Evolutionary conservation across 2,797 vertebrate genomes (phyloP).

Genomic region (Thamnophis elegans): DNA sequence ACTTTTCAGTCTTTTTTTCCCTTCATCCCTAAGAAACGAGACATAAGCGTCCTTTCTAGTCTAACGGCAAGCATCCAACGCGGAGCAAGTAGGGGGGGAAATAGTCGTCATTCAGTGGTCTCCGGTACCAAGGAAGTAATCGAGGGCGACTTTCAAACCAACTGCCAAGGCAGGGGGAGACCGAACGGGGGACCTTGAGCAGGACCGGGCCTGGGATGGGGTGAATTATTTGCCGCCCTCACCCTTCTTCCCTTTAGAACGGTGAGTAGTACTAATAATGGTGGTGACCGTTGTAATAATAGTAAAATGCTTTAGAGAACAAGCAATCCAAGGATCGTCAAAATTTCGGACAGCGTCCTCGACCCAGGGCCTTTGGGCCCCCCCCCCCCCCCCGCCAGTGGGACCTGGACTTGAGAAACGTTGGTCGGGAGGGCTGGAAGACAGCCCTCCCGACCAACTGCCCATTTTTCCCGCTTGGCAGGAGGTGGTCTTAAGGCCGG

Average conservation of each 20-base stretch:
- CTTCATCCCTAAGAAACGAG: background rate
- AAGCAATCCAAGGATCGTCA: background rate
- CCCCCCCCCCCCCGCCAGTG: no score
- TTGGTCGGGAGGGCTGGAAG: background rate
- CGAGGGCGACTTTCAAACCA: background rate
- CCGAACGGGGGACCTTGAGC: background rate
- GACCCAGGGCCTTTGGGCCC: background rate
- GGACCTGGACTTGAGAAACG: background rate
- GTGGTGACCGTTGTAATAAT: background rate
- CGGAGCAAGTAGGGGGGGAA: background rate
- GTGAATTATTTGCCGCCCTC: background rate
- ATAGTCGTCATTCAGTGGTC: background rate
- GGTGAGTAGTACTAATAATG: background rate
- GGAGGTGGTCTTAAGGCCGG: background rate
- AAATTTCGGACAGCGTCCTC: background rate
- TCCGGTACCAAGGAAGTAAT: background rate
- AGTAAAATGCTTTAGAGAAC: background rate
- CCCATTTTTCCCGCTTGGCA: background rate
- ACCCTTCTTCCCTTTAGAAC: background rate
- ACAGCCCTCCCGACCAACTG: no score
- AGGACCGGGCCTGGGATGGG: background rate
- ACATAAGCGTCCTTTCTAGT: background rate
- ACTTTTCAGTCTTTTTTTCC: background rate
- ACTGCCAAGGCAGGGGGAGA: background rate
- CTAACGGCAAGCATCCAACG: background rate